Evolutionary conservation across 2,113 vertebrate genomes (phyloP), one percentile per base, ranked within the genome.

Genomic region (Phyllostomus hastatus): DNA sequence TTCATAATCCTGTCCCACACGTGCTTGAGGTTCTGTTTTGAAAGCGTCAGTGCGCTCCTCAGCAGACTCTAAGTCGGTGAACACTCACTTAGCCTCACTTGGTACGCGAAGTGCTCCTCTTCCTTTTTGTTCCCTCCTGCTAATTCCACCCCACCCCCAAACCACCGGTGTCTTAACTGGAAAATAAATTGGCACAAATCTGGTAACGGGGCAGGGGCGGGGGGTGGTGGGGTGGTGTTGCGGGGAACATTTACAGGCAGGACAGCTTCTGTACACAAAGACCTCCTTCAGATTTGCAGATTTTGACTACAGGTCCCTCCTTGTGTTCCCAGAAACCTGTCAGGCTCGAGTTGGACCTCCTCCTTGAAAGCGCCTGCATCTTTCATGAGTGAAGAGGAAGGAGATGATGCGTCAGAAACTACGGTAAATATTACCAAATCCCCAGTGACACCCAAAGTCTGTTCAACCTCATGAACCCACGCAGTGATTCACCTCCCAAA

Each of bases 121-220:
- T 52, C 33, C 84, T 83, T 90, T 96, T 80, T 69, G 90, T 80
- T 69, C 64, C 50, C 46, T 80, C 28, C 66, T 46, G 92, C 52
- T 70, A 35, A 90, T 35, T 66, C 46, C 88, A 41, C 28, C 26
- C 35, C 84, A 54, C 38, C 33, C 84, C 66, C 73, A 88, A 83
- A 52, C 46, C 76, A 35, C 88, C 4, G 70, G 75, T 93, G 92
- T 95, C 94, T 89, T 78, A 92, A 12, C 57, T 97, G 94, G 90
- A 96, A 97, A 97, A 96, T 80, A 96, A 97, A 95, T 15, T 88
- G 94, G 88, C 78, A 50, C 24, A 59, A 59, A 86, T 93, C 72
- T 86, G 75, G 66, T 75, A 79, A 57, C 64, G 41, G 91, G 46
- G 15, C 54, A 9, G 31, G 43, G 91, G 52, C 46, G 61, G 10